A percentile compares a stretch with the other conserved stretches of the same genome.
Conservation (phyloP, 2,113 vertebrate genomes). For the Pseudopipra pipra region DNA sequence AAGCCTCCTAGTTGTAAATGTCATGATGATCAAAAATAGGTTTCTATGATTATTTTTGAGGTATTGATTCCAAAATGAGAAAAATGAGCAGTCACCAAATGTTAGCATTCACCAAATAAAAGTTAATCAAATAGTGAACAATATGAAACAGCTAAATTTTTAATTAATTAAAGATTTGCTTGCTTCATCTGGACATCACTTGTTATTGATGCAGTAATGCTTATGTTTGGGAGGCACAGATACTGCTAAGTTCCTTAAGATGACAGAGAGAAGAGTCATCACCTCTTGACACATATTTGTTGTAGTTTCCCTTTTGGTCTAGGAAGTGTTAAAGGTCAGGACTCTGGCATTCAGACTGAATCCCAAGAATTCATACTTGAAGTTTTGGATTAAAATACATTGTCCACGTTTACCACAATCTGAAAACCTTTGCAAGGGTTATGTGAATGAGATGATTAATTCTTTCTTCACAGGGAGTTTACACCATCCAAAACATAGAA, state of each 20-base stretch:
- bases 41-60: neutral
- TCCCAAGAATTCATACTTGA: slow-evolving; percentile 5
- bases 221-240: neutral
- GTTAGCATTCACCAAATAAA: neutral
- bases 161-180: slow-evolving; percentile 35
- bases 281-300: slow-evolving; percentile 62
- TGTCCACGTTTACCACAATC: neutral
- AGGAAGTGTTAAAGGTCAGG: slow-evolving; percentile 52
- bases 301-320: slow-evolving; percentile 42
- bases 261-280: slow-evolving; percentile 21
- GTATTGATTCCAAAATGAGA: neutral
- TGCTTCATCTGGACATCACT: neutral
- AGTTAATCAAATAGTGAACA: neutral
- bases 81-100: neutral
- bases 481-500: neutral
- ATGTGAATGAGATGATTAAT: neutral
- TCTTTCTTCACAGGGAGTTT: neutral
- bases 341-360: slow-evolving; percentile 30
- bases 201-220: neutral
- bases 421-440: neutral
- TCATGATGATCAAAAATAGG: neutral
- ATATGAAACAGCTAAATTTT: neutral
- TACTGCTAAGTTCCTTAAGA: neutral
- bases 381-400: neutral
- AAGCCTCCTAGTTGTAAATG: neutral